These are phyloP conservation scores for Tenualosa thibaudeaui DNA, from an alignment of 2,797 vertebrate genomes.

Conservation along the genomic window DNA sequence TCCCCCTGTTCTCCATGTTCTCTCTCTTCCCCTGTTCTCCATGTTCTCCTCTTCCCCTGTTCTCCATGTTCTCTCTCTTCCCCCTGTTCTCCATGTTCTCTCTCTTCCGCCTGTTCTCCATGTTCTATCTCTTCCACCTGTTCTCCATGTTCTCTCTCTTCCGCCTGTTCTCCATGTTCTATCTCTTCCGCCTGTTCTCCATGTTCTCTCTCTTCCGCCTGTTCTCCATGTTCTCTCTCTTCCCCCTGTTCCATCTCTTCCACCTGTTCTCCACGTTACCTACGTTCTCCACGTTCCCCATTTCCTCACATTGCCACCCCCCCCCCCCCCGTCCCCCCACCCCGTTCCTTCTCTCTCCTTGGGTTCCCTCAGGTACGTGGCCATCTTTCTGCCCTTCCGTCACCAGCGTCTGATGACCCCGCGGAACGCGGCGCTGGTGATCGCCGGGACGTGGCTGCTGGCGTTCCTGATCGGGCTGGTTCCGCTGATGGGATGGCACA, in stretches of 20 bases:
- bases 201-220: not conserved
- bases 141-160: too few relatives aligned
- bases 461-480: constrained; percentile 69
- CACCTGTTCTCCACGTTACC: not conserved
- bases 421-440: constrained; percentile 67
- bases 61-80: not conserved
- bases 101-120: too few relatives aligned
- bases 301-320: constrained; percentile 47
- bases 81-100: too few relatives aligned
- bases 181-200: not conserved
- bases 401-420: constrained; percentile 73
- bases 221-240: not conserved
- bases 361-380: constrained; percentile 63
- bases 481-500: constrained; percentile 81
- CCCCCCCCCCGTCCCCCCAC: not conserved
- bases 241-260: not conserved
- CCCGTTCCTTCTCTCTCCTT: too few relatives aligned
- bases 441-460: constrained; percentile 70
- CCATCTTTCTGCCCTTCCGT: constrained; percentile 79
- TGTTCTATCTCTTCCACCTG: not conserved
- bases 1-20: not conserved
- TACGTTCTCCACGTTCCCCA: not conserved
- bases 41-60: not conserved
- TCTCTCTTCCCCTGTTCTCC: not conserved
- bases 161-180: not conserved